Percentiles rank a stretch among this genome's conserved stretches.
Evolutionary conservation across 2,113 vertebrate genomes (phyloP).

Genomic region (Cepphus grylle): DNA sequence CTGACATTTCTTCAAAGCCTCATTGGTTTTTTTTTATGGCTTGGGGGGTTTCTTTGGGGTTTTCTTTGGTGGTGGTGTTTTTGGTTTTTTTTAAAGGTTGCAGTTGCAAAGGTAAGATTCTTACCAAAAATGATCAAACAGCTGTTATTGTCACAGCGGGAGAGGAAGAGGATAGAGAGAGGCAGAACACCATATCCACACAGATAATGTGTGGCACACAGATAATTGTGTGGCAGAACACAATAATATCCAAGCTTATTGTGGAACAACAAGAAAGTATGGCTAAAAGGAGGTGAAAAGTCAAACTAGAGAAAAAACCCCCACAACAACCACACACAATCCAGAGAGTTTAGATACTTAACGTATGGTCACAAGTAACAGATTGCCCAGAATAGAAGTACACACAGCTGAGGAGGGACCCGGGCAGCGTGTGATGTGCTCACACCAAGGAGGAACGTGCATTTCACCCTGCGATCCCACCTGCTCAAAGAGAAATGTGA

Average conservation of each 20-base stretch:
- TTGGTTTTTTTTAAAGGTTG: not conserved
- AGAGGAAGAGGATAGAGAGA: not conserved
- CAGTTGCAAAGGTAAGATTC: not conserved
- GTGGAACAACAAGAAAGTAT: not conserved
- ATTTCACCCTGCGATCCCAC: fast-evolving
- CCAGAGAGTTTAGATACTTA: not conserved
- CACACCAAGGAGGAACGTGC: not conserved
- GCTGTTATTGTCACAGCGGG: not conserved
- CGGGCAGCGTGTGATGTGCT: fast-evolving
- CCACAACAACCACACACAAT: not conserved
- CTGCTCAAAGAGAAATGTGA: not conserved
- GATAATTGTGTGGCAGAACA: too few species aligned
- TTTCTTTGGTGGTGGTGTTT: not conserved
- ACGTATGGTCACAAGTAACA: not conserved
- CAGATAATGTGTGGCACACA: too few species aligned
- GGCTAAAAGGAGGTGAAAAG: not conserved
- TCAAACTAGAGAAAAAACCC: not conserved
- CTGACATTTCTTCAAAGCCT: not conserved
- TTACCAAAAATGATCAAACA: not conserved
- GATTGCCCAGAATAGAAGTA: not conserved
- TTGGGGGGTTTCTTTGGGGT: not conserved
- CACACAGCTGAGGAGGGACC: not conserved
- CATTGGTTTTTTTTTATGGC: not conserved
- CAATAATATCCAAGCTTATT: not conserved
- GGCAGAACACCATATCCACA: not conserved